A percentile compares a stretch with the other conserved stretches of the same genome.
These are phyloP conservation scores for Planococcus citri DNA, from an alignment of 1,140 invertebrate genomes.

Conservation along the genomic window DNA sequence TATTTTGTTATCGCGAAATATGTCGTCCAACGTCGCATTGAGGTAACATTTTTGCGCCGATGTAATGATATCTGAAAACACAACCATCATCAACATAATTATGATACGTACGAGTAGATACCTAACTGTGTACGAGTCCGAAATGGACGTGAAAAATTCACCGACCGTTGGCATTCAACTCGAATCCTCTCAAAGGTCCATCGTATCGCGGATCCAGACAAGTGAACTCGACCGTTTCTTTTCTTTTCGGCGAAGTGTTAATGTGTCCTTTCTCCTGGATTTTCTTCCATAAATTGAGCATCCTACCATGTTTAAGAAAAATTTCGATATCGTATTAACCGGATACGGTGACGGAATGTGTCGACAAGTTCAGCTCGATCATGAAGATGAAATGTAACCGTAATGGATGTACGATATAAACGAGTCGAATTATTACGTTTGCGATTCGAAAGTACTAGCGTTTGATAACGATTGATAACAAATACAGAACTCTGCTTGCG, in stretches of 20 bases:
- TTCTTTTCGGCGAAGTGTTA: neutral
- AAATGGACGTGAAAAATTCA: neutral
- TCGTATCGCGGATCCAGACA: slow-evolving; percentile 2
- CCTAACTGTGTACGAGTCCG: neutral
- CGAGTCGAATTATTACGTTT: too few species aligned
- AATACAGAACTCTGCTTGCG: too few species aligned
- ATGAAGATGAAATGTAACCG: too few species aligned
- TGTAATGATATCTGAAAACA: neutral
- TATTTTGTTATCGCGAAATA: neutral
- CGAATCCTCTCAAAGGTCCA: slow-evolving; percentile 4
- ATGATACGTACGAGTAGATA: neutral
- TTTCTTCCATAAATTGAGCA: slow-evolving; percentile 15
- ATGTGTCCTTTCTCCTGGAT: slow-evolving; percentile 9
- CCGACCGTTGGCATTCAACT: neutral
- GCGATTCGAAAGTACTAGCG: too few species aligned
- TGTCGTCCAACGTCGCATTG: neutral
- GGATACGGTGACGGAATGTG: neutral
- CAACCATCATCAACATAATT: too few species aligned
- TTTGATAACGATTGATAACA: too few species aligned
- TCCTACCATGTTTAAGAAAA: neutral
- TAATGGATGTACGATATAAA: too few species aligned
- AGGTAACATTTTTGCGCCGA: neutral
- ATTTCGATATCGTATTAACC: neutral
- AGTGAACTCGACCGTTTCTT: neutral
- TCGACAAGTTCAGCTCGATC: too few species aligned